Evolutionary conservation across 2,888 invertebrate genomes (phyloP).

Genomic region (Chaetoderma sp.): DNA sequence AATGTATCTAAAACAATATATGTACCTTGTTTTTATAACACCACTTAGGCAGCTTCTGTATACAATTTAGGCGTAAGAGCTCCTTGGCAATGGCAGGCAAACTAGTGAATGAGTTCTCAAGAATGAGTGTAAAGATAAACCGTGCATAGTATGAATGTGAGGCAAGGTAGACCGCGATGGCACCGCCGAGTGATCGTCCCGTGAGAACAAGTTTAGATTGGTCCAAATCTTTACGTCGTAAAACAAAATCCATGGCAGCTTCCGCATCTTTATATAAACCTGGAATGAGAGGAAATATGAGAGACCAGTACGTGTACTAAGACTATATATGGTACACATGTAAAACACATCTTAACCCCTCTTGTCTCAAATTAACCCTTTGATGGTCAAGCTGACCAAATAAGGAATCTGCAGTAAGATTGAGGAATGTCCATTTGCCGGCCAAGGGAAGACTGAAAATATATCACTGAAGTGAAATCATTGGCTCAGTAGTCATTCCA

Average conservation of each 20-base stretch:
- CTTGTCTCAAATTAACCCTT: no score
- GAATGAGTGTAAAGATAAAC: slow-evolving; percentile 86
- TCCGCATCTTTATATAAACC: slow-evolving; percentile 88
- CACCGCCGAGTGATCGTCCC: slow-evolving; percentile 90
- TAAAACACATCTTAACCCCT: no score
- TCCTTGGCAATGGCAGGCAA: slow-evolving; percentile 92
- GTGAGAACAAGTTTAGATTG: slow-evolving; percentile 87
- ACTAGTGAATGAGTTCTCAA: slow-evolving; percentile 96
- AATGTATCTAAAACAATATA: no score
- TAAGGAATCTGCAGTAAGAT: no score
- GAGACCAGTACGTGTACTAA: background rate
- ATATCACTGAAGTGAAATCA: no score
- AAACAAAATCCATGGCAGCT: slow-evolving; percentile 86
- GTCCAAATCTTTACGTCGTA: slow-evolving; percentile 85
- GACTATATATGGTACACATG: no score
- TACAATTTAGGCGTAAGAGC: slow-evolving; percentile 79
- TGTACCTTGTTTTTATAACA: slow-evolving; percentile 93
- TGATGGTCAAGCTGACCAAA: no score
- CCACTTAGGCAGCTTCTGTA: slow-evolving; percentile 83
- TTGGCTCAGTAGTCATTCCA: no score
- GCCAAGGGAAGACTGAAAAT: no score
- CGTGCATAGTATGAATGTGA: slow-evolving; percentile 81
- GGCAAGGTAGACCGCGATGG: slow-evolving; percentile 89
- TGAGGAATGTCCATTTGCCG: no score
- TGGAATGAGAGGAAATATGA: slow-evolving; percentile 37